A percentile compares a stretch with the other conserved stretches of the same genome.
These are phyloP conservation scores for Paracanthobrama guichenoti DNA, from an alignment of 2,113 vertebrate species.

Conservation along the genomic window DNA sequence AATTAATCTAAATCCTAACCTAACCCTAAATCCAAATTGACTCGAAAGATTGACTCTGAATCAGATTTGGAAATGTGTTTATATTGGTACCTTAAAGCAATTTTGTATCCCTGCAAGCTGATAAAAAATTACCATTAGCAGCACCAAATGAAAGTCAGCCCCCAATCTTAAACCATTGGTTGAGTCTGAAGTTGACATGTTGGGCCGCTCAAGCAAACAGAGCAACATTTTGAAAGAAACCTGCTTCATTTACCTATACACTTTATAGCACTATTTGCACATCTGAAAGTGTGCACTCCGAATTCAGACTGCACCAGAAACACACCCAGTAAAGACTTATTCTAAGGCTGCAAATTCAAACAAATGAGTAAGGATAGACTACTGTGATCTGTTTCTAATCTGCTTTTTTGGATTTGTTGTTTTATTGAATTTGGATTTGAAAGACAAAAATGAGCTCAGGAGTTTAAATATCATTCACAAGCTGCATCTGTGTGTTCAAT, in stretches of 20 bases:
- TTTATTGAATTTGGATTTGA: slow-evolving; percentile 23
- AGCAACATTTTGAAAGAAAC: not conserved
- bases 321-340: not conserved
- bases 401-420: slow-evolving; percentile 21
- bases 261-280: not conserved
- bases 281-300: not conserved
- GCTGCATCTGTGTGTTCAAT: slow-evolving; percentile 8
- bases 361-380: not conserved
- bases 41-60: too few relatives aligned
- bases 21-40: too few relatives aligned
- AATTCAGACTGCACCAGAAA: not conserved
- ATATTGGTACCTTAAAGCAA: not conserved
- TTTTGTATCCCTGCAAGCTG: not conserved
- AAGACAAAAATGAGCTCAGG: slow-evolving; percentile 39
- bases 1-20: not conserved
- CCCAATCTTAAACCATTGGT: not conserved
- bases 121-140: not conserved
- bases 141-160: not conserved
- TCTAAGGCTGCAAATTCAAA: slow-evolving; percentile 2
- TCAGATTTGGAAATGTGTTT: not conserved
- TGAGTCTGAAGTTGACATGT: not conserved
- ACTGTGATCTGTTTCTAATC: slow-evolving; percentile 35
- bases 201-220: not conserved
- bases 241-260: not conserved
- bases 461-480: slow-evolving; percentile 33